Percentiles rank a stretch among this genome's conserved stretches.
phyloP scores from a whole-genome alignment of 2,888 invertebrate species.

The Apotomis capreana region DNA sequence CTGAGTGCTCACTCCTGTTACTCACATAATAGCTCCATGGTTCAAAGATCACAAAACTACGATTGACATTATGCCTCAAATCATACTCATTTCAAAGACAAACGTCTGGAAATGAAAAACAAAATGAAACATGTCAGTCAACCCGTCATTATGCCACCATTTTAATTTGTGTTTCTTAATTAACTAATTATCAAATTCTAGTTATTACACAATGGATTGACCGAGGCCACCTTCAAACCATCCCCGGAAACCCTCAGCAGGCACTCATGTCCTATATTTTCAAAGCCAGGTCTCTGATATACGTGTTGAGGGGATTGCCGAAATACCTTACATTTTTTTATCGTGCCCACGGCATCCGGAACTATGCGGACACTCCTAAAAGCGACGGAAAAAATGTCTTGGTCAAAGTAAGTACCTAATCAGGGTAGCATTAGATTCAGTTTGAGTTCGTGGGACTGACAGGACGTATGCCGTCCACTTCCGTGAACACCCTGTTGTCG shows the following conservation, averaged over 20 bases:
- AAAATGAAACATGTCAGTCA: constrained; percentile 4
- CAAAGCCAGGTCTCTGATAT: constrained; percentile 51
- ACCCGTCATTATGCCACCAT: constrained; percentile 22
- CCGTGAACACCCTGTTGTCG: no score
- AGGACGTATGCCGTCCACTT: no score
- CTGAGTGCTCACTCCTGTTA: no score
- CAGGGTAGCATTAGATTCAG: not conserved
- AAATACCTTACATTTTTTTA: constrained; percentile 37
- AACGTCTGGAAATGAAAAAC: constrained; percentile 11
- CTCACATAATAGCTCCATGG: no score
- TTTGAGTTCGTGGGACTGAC: no score
- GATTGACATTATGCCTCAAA: not conserved
- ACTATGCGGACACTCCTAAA: constrained; percentile 60
- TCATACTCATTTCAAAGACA: not conserved
- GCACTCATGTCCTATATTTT: constrained; percentile 51
- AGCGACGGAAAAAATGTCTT: constrained; percentile 55
- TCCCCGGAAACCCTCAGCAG: not conserved
- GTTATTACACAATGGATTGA: constrained; percentile 18
- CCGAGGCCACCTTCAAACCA: not conserved
- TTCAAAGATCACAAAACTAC: no score
- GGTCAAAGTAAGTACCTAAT: constrained; percentile 53
- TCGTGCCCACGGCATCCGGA: constrained; percentile 46
- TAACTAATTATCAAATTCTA: constrained; percentile 8
- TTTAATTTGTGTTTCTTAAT: not conserved
- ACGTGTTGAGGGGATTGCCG: constrained; percentile 48